Percentiles rank a stretch among this genome's conserved stretches.
These are phyloP conservation scores for Eristalis tenax DNA, from an alignment of 2,888 invertebrate species.

Conservation along the genomic window DNA sequence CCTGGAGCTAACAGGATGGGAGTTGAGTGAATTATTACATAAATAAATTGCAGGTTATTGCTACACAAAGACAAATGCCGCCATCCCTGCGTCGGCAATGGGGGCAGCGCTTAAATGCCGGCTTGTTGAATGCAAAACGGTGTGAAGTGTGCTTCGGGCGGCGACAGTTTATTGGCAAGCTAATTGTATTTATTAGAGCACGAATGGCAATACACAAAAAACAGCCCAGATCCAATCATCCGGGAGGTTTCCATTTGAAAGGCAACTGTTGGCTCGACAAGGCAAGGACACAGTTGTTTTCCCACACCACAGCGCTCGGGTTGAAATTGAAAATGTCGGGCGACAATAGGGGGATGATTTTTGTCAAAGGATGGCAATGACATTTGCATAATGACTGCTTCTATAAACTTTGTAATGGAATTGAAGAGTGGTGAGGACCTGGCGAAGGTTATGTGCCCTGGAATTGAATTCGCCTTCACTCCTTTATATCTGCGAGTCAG, in stretches of 20 bases:
- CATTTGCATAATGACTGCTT: not conserved
- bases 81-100: not conserved
- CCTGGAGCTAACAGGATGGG: too few relatives aligned
- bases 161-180: slow-evolving; percentile 16
- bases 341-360: not conserved
- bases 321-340: not conserved
- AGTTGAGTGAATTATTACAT: slow-evolving; percentile 4
- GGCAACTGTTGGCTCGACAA: not conserved
- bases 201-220: slow-evolving; percentile 2
- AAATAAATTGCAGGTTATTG: slow-evolving; percentile 17
- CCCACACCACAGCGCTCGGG: not conserved
- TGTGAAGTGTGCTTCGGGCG: not conserved
- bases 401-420: not conserved
- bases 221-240: not conserved
- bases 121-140: not conserved
- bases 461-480: too few relatives aligned
- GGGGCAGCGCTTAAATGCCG: slow-evolving; percentile 3
- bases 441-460: not conserved
- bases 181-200: slow-evolving; percentile 20
- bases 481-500: too few relatives aligned
- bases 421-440: not conserved
- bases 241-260: slow-evolving; percentile 12
- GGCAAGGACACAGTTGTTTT: not conserved
- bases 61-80: not conserved
- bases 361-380: not conserved